Evolutionary conservation across 2,888 invertebrate genomes (phyloP), one percentile per base, ranked within the genome.

Genomic region (Rhingia rostrata): DNA sequence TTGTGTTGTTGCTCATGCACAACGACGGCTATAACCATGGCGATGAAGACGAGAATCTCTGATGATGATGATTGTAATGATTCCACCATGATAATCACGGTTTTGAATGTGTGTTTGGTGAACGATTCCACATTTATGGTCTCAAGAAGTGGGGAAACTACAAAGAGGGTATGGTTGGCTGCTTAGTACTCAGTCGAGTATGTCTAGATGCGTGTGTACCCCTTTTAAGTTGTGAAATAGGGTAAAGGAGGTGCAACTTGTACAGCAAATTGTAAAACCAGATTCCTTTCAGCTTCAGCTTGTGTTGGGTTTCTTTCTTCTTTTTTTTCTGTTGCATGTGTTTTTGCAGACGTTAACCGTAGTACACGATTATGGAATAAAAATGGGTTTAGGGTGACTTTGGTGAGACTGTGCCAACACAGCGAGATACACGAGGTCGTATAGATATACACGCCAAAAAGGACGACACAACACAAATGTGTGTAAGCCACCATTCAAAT

Each of bases 101-200:
- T 32, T 45, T 64, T 72, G 32, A 69, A 58, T 73, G 63, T 83
- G 43, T 79, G 64, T 79, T 78, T 67, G 72, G 72, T 60, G 14
- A 72, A 39, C 66, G 61, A 77, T 70, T 72, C 45, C 78, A 77
- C 60, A 72, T 72, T 82, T 73, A 83, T 63, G 66, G 77, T 35
- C 56, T 33, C 58, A 22, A 22, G 6, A n/a, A n/a, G 22, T 7
- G 45, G 77, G 66, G 51, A 66, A 70, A 82, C 35, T 67, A 81
- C 51, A 70, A 75, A 81, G 66, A 54, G 60, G 63, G 63, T 67
- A 73, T 56, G 78, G 10, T 83, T 39, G 56, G 43, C 51, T 67
- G 78, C 39, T 63, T 82, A 64, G 60, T 66, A 75, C 58, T 66
- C 58, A 75, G 58, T 66, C 66, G 58, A 75, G 56, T 75, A 66